These are phyloP conservation scores for Lethocerus indicus DNA, from an alignment of 1,140 invertebrate species.

Conservation along the genomic window DNA sequence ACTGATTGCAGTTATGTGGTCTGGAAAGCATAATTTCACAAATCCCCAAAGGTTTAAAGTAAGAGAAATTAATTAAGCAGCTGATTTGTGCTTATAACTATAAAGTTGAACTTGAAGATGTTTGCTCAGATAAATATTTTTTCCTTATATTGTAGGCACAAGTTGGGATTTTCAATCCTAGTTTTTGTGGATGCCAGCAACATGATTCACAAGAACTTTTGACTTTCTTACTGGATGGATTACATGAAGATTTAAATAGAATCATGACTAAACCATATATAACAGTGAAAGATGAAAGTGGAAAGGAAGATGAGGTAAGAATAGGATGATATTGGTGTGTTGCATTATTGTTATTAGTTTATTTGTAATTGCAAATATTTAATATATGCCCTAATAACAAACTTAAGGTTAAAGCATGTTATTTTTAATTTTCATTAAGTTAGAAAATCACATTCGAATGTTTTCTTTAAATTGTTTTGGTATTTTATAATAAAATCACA, in stretches of 20 bases:
- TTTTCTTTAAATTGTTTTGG: no score
- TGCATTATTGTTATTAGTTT: no score
- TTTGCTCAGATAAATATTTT: background rate
- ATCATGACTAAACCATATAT: conserved; percentile 48
- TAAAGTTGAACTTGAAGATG: background rate
- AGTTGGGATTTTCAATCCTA: conserved; percentile 65
- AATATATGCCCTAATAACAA: no score
- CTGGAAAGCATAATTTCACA: conserved; percentile 27
- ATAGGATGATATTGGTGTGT: no score
- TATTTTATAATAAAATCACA: no score
- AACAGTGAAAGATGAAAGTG: conserved; percentile 59
- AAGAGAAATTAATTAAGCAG: background rate
- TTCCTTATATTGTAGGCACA: conserved; percentile 38
- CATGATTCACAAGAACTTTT: conserved; percentile 81
- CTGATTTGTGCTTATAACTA: background rate
- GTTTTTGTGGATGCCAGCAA: conserved; percentile 71
- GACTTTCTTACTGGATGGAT: conserved; percentile 70
- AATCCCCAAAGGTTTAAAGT: conserved; percentile 7
- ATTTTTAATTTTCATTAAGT: no score
- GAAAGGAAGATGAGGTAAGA: conserved; percentile 40
- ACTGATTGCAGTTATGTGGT: conserved; percentile 73
- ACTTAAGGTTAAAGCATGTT: no score
- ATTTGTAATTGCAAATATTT: no score
- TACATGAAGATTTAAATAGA: conserved; percentile 80
- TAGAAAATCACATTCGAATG: no score